These are phyloP conservation scores for Pachyrhynchus sulphureomaculatus DNA, from an alignment of 1,140 invertebrate species.

Conservation along the genomic window DNA sequence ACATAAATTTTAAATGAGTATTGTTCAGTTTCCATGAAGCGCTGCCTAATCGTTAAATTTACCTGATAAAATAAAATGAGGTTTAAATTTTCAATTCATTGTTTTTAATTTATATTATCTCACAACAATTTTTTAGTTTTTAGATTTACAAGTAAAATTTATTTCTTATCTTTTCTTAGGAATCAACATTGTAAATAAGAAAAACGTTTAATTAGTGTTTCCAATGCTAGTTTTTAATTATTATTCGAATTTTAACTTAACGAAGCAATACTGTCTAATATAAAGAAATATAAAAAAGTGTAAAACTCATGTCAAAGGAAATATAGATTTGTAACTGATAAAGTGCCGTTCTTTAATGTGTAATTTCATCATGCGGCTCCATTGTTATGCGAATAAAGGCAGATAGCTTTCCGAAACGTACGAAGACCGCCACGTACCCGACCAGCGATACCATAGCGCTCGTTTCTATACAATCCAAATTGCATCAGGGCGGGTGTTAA, in stretches of 20 bases:
- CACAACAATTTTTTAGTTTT: too few relatives aligned
- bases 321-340: too few relatives aligned
- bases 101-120: constrained; percentile 6
- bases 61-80: not conserved
- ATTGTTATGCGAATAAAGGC: constrained; percentile 2
- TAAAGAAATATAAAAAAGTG: too few relatives aligned
- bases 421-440: constrained; percentile 1
- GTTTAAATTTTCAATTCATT: not conserved
- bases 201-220: not conserved
- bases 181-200: not conserved
- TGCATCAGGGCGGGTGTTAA: constrained; percentile 52
- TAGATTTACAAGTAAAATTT: not conserved
- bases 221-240: too few relatives aligned
- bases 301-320: too few relatives aligned
- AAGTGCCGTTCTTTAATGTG: too few relatives aligned
- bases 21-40: constrained; percentile 14
- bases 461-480: constrained; percentile 50
- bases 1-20: constrained; percentile 19
- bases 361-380: not conserved
- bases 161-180: not conserved
- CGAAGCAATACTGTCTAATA: too few relatives aligned
- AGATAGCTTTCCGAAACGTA: constrained; percentile 3
- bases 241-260: too few relatives aligned
- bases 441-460: constrained; percentile 24
- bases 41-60: constrained; percentile 4